These are phyloP conservation scores for Petrolisthes manimaculis DNA, from an alignment of 2,888 invertebrate species.

Conservation along the genomic window DNA sequence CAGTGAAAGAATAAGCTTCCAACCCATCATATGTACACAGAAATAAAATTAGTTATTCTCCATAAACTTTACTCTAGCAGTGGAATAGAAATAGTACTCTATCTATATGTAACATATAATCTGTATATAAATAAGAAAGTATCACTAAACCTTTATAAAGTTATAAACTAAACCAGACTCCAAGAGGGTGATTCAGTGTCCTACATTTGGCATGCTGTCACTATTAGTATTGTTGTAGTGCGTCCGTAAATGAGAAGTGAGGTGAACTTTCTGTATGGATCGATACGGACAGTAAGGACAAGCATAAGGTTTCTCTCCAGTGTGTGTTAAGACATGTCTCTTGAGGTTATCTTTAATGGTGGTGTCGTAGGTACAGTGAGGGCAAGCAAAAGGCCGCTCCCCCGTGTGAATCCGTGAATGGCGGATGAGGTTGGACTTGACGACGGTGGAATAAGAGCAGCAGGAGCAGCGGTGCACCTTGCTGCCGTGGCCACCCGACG, in stretches of 20 bases:
- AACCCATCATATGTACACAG: not conserved
- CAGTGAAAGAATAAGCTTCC: not conserved
- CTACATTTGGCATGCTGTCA: slow-evolving; percentile 8
- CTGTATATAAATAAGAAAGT: not conserved
- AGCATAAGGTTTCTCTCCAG: slow-evolving; percentile 59
- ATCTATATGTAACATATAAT: not conserved
- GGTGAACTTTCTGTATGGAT: slow-evolving; percentile 50
- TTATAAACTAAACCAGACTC: not conserved
- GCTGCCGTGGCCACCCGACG: slow-evolving; percentile 25
- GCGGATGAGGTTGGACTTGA: slow-evolving; percentile 52
- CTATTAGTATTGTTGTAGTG: slow-evolving; percentile 21
- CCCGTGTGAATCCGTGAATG: slow-evolving; percentile 55
- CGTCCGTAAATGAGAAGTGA: slow-evolving; percentile 44
- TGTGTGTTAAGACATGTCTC: slow-evolving; percentile 56
- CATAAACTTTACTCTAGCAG: not conserved
- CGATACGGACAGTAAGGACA: slow-evolving; percentile 55
- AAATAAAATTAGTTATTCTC: not conserved
- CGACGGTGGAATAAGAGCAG: slow-evolving; percentile 54
- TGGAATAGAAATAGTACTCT: not conserved
- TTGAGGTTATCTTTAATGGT: slow-evolving; percentile 46
- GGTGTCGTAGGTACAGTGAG: slow-evolving; percentile 48
- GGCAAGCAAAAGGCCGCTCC: slow-evolving; percentile 50
- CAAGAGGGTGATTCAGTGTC: not conserved
- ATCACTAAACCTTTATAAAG: not conserved
- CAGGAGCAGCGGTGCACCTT: slow-evolving; percentile 41